These are phyloP conservation scores for Hippocampus barbouri DNA, from an alignment of 2,113 vertebrate species.

Conservation along the genomic window DNA sequence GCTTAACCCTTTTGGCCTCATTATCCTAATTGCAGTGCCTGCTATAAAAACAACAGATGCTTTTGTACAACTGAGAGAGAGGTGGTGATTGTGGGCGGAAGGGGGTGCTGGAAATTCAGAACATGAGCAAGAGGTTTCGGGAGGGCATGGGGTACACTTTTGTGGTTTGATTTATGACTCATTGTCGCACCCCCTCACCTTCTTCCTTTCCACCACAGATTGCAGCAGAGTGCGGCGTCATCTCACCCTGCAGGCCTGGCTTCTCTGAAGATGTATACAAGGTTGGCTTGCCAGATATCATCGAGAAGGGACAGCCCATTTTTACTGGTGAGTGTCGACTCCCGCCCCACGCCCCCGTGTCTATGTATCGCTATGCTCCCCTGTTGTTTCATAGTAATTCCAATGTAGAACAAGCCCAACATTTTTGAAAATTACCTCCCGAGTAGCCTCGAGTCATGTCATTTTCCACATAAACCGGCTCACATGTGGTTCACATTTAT, in stretches of 20 bases:
- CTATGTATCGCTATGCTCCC: conserved; percentile 13
- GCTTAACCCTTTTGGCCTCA: conserved; percentile 88
- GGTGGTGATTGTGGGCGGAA: background rate
- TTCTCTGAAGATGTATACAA: conserved; percentile 92
- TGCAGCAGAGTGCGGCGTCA: conserved; percentile 81
- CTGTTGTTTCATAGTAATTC: conserved; percentile 28
- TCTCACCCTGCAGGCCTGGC: conserved; percentile 85
- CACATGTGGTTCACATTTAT: conserved; percentile 53
- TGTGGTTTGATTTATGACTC: conserved; percentile 64
- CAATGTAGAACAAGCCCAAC: conserved; percentile 56
- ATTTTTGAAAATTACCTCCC: conserved; percentile 68
- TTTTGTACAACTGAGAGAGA: conserved; percentile 69
- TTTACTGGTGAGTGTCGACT: conserved; percentile 80
- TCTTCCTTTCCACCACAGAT: conserved; percentile 74
- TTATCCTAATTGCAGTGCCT: conserved; percentile 77
- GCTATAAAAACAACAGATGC: conserved; percentile 81
- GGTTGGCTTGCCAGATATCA: conserved; percentile 78
- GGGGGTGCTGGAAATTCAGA: conserved; percentile 43
- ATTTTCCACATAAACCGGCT: conserved; percentile 65
- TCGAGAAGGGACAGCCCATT: conserved; percentile 84
- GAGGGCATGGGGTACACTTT: conserved; percentile 55
- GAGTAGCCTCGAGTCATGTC: conserved; percentile 54
- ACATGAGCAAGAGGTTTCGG: conserved; percentile 67
- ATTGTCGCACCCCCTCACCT: conserved; percentile 21
- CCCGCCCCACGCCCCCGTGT: conserved; percentile 25